Evolutionary conservation across 2,888 invertebrate species (phyloP), one percentile per base, ranked within the genome.

Genomic region (Disparrhopalites patrizii): DNA sequence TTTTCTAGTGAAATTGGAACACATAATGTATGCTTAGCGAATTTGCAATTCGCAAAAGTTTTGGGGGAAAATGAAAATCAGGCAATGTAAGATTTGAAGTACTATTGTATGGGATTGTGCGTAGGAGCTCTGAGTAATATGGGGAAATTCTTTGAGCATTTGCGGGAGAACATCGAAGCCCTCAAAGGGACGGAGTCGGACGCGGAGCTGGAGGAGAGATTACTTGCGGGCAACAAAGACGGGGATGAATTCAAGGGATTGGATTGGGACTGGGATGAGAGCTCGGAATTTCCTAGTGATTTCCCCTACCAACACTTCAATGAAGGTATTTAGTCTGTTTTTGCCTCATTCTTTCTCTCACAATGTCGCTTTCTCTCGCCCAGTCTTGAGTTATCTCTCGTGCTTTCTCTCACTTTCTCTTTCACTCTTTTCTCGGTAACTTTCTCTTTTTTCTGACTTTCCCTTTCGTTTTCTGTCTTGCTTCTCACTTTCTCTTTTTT

Each of bases 61-160:
- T n/a, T n/a, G n/a, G n/a, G n/a, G n/a, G n/a, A n/a, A n/a, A n/a
- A n/a, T n/a, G n/a, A n/a, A n/a, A n/a, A n/a, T n/a, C n/a, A n/a
- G n/a, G n/a, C n/a, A n/a, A n/a, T n/a, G n/a, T n/a, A n/a, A n/a
- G n/a, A n/a, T n/a, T n/a, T n/a, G n/a, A n/a, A n/a, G n/a, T n/a
- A n/a, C n/a, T n/a, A n/a, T n/a, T n/a, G n/a, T n/a, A n/a, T n/a
- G n/a, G n/a, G n/a, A n/a, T n/a, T 25, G 5, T 13, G 31, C 4
- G 28, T 20, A 66, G 66, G 68, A 33, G 68, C 68, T 5, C 54
- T 68, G 52, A 68, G 68, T 38, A 65, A 68, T 31, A 66, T 68
- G 66, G 66, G 62, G 31, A 57, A 62, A 43, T 68, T 68, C 30
- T 68, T 68, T 40, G 57, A 68, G 13, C 68, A 68, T 28, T 28